These are phyloP conservation scores for Sturnira hondurensis DNA, from an alignment of 2,113 vertebrate species.

Conservation along the genomic window DNA sequence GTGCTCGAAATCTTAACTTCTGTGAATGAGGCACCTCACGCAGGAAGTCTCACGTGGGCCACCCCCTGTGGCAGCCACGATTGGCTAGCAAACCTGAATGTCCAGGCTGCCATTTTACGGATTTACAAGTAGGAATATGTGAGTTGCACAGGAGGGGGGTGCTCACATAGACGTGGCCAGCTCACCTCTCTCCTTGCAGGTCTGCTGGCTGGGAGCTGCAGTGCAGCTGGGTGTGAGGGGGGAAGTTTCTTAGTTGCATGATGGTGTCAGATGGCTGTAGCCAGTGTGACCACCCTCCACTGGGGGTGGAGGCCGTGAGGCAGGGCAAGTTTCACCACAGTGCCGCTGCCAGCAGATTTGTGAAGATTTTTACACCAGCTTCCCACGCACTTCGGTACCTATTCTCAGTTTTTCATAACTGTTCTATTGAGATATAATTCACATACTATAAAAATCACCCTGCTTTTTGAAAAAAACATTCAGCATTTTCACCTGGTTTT, in stretches of 20 bases:
- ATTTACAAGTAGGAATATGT: background rate
- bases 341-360: background rate
- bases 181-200: background rate
- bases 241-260: background rate
- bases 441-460: background rate
- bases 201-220: background rate
- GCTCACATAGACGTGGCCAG: rapidly evolving
- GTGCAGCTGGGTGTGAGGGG: background rate
- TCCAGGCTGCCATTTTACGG: background rate
- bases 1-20: background rate
- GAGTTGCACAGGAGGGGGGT: background rate
- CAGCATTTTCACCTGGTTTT: background rate
- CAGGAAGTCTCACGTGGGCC: background rate
- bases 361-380: background rate
- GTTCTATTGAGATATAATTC: background rate
- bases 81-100: background rate
- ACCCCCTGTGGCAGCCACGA: rapidly evolving
- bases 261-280: background rate
- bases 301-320: background rate
- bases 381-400: background rate
- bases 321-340: background rate
- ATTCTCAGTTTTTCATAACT: background rate
- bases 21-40: background rate
- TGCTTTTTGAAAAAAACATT: background rate
- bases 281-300: background rate